Evolutionary conservation across 2,888 invertebrate species (phyloP).

Genomic region (Phania funesta): DNA sequence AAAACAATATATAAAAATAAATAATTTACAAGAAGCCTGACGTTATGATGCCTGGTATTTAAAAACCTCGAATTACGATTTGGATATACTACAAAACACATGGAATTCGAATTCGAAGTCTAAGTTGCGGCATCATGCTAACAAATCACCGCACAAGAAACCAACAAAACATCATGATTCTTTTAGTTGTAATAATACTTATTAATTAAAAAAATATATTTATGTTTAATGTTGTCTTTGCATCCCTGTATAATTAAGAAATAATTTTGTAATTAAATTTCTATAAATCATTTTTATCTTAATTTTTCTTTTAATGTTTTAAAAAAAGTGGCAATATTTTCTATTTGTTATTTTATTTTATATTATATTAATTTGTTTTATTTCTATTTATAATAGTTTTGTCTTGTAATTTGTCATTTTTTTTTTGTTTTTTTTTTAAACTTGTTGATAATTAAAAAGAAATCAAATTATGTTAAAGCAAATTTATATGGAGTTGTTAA

Average conservation of each 20-base stretch:
- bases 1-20: background rate
- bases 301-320: slow-evolving; percentile 18
- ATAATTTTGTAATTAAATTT: slow-evolving; percentile 17
- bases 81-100: background rate
- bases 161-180: background rate
- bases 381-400: slow-evolving; percentile 2
- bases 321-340: slow-evolving; percentile 39
- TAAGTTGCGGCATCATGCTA: slow-evolving; percentile 4
- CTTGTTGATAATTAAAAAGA: background rate
- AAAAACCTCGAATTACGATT: background rate
- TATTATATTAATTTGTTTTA: background rate
- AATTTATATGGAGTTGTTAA: slow-evolving; percentile 40
- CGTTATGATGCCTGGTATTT: background rate
- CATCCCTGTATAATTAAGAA: slow-evolving; percentile 12
- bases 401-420: slow-evolving; percentile 8
- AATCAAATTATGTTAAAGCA: slow-evolving; percentile 6
- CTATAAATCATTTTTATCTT: background rate
- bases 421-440: background rate
- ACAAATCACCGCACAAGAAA: slow-evolving; percentile 19
- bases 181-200: background rate
- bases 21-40: background rate
- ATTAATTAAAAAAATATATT: background rate
- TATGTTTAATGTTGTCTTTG: slow-evolving; percentile 27
- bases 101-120: background rate
- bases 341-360: background rate